Evolutionary conservation across 2,888 invertebrate species (phyloP).

Genomic region (Pandemis heparana): DNA sequence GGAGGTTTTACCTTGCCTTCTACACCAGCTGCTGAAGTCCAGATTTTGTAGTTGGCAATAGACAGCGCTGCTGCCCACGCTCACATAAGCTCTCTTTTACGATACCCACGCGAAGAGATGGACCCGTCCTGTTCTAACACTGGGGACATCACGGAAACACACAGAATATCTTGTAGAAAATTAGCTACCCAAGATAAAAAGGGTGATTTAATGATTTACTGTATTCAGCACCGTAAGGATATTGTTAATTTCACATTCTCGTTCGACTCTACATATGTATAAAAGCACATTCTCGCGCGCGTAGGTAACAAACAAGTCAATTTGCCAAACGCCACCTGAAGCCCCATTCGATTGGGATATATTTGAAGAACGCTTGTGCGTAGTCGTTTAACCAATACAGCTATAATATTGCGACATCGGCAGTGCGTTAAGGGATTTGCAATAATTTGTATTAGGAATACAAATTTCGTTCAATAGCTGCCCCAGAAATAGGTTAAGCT

Average conservation of each 20-base stretch:
- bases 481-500: slow-evolving; percentile 37
- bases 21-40: too few species aligned
- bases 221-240: not conserved
- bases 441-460: slow-evolving; percentile 20
- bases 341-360: slow-evolving; percentile 10
- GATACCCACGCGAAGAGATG: too few species aligned
- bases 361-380: slow-evolving; percentile 3
- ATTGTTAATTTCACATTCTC: not conserved
- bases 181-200: not conserved
- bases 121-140: too few species aligned
- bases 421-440: slow-evolving; percentile 6
- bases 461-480: slow-evolving; percentile 29
- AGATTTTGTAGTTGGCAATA: too few species aligned
- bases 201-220: not conserved
- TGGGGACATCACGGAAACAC: too few species aligned
- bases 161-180: not conserved
- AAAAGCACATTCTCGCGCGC: slow-evolving; percentile 20
- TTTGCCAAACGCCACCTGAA: slow-evolving; percentile 14
- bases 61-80: too few species aligned
- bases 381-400: not conserved
- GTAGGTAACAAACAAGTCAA: slow-evolving; percentile 16
- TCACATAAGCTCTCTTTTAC: too few species aligned
- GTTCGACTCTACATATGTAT: not conserved
- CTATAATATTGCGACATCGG: not conserved
- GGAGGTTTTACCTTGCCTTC: too few species aligned